Evolutionary conservation across 2,797 vertebrate species (phyloP).

Genomic region (Lacerta agilis): DNA sequence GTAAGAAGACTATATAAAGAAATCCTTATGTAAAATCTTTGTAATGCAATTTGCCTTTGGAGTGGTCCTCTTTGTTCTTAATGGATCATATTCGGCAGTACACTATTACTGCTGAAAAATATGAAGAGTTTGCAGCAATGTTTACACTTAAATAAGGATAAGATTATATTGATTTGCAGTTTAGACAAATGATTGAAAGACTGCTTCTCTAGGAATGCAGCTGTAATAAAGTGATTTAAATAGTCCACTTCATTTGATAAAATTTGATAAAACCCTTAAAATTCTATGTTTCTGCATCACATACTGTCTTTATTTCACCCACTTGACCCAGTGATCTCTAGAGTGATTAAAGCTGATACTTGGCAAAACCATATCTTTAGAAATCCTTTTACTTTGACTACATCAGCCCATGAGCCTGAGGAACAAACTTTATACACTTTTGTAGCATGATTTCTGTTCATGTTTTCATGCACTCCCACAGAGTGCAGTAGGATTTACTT

Average conservation of each 20-base stretch:
- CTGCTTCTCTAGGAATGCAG: not conserved
- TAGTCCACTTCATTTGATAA: not conserved
- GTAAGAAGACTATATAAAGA: not conserved
- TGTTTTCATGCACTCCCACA: not conserved
- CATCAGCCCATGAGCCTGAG: not conserved
- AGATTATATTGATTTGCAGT: not conserved
- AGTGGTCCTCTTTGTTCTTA: slow-evolving; percentile 56
- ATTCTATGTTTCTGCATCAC: not conserved
- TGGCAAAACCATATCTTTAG: not conserved
- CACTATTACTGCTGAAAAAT: not conserved
- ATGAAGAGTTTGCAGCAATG: not conserved
- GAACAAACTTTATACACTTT: not conserved
- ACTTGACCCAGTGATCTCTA: not conserved
- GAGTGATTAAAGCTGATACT: not conserved
- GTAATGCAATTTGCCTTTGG: slow-evolving; percentile 20
- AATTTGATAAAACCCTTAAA: not conserved
- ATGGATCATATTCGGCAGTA: not conserved
- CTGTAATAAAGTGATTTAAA: not conserved
- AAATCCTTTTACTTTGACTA: not conserved
- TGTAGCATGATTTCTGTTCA: not conserved
- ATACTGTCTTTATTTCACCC: not conserved
- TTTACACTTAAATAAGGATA: not conserved
- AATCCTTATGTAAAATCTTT: not conserved
- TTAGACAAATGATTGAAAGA: not conserved
- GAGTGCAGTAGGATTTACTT: not conserved